Conservation (phyloP, 2,888 invertebrate species). For the Agrochola macilenta region DNA sequence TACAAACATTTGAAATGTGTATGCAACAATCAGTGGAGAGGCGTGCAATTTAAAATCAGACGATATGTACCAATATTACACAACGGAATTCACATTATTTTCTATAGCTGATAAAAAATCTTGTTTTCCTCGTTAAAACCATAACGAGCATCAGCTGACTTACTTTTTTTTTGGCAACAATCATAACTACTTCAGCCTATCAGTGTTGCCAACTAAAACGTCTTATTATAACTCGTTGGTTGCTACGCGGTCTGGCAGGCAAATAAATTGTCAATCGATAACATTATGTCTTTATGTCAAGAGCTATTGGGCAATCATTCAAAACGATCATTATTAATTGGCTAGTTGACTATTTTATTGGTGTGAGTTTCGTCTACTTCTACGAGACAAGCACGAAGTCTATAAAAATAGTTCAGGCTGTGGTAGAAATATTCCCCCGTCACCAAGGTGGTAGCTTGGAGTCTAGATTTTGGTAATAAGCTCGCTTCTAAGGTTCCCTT, state of each 20-base stretch:
- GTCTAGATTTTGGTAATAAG: background rate
- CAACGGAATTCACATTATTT: background rate
- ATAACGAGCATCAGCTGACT: background rate
- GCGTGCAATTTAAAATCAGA: background rate
- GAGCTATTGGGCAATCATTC: constrained; percentile 13
- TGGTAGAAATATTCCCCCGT: too few species aligned
- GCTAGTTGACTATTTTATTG: background rate
- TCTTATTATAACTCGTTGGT: constrained; percentile 22
- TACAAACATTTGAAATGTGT: background rate
- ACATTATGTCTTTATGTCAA: constrained; percentile 1
- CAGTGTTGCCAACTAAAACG: constrained; percentile 40
- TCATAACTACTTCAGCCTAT: constrained; percentile 35
- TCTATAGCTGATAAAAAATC: background rate
- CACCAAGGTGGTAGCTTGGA: too few species aligned
- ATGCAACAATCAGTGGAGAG: too few species aligned
- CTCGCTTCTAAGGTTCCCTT: background rate
- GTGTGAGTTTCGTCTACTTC: background rate
- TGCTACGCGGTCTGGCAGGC: constrained; percentile 24
- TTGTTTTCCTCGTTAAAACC: background rate
- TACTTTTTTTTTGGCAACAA: constrained; percentile 30
- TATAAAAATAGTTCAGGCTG: background rate
- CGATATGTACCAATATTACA: background rate
- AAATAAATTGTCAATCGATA: constrained; percentile 26
- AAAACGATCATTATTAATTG: background rate
- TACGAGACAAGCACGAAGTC: background rate